phyloP scores from a whole-genome alignment of 2,797 vertebrate genomes.

The Intellagama lesueurii region DNA sequence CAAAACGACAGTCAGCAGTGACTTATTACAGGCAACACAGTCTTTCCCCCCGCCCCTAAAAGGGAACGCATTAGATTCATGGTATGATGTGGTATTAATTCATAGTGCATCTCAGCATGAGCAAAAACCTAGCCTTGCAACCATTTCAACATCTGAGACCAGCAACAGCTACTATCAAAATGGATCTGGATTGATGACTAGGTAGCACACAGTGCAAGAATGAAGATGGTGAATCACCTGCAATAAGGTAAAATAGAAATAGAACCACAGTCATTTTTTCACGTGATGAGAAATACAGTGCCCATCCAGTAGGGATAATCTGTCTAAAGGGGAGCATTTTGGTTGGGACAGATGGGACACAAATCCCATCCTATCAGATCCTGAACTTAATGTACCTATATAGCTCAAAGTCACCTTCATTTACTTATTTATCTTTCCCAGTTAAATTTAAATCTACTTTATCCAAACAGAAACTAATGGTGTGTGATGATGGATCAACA shows the following conservation, averaged over 20 bases:
- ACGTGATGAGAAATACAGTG: not conserved
- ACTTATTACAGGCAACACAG: not conserved
- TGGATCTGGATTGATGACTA: slow-evolving; percentile 38
- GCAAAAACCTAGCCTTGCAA: not conserved
- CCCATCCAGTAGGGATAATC: not conserved
- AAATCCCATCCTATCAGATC: not conserved
- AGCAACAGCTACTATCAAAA: slow-evolving; percentile 28
- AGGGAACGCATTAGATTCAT: not conserved
- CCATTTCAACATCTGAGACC: not conserved
- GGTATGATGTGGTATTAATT: not conserved
- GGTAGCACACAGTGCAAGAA: slow-evolving; percentile 45
- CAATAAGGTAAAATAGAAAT: not conserved
- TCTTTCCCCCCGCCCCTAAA: not conserved
- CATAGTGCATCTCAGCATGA: not conserved
- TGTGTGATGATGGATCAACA: not conserved
- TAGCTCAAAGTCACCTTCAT: not conserved
- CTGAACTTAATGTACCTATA: not conserved
- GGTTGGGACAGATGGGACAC: not conserved
- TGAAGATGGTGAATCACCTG: slow-evolving; percentile 30
- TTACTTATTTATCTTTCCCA: not conserved
- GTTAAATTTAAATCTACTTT: not conserved
- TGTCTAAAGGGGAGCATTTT: not conserved
- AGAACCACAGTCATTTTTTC: not conserved
- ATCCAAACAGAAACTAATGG: not conserved
- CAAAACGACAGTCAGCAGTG: not conserved